Base-by-base conservation (phyloP, 2,113 vertebrate genomes). In the Picathartes gymnocephalus region DNA sequence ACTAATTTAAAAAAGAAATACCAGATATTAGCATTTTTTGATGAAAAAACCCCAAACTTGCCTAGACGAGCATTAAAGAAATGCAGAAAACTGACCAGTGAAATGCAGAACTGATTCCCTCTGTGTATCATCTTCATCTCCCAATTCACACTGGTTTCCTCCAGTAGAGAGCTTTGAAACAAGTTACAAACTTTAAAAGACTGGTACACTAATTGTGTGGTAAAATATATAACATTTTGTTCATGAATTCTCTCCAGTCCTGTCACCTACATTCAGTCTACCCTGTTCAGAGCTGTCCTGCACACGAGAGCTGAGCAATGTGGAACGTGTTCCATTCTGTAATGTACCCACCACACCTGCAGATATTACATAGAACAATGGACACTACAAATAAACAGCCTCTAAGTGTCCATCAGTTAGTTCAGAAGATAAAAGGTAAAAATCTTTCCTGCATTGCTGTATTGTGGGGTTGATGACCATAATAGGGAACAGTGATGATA, bases 191-290 rank as follows among this genome's bases (percentile, higher is more conserved):
- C 39, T 47, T 53, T 20, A 56, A 39, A 61, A 68, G 5, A 45
- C n/a, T 20, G n/a, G 4, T 37, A 44, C 2, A 4, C 3, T 56
- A n/a, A 58, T 37, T 40, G 37, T 2, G 4, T 54, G 8, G 8
- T 77, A 61, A 45, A 73, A 37, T 7, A 66, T 0, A 0, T 12
- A 54, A 70, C 4, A 16, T 6, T 4, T 35, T 71, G 12, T 21
- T 31, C 8, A 19, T 7, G 0, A 70, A 25, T 47, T 33, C 82
- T 50, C 22, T 44, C 24, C 21, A 30, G 6, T 13, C 13, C 42
- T 31, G 18, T 13, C 17, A 9, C 15, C 28, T 64, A 23, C 18
- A 9, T 5, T 58, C 28, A 30, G 28, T 7, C 42, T 62, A 8
- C 7, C 15, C 18, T 35, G 27, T 19, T 31, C 65, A 48, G 44